phyloP scores from a whole-genome alignment of 2,888 invertebrate species.

The Lepidochrysops patricia region DNA sequence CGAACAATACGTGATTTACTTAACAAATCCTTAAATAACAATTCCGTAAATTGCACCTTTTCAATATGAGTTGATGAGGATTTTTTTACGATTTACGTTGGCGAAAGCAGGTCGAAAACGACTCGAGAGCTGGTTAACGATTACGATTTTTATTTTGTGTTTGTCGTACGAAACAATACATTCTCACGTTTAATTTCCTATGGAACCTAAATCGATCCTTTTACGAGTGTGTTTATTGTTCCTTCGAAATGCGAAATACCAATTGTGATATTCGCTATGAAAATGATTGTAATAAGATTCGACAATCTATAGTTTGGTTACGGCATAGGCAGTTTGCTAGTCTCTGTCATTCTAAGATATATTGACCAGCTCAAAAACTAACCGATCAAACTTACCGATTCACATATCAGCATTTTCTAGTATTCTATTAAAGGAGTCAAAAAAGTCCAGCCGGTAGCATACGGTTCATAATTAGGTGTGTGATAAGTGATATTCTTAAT shows the following conservation, averaged over 20 bases:
- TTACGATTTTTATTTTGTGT: conserved; percentile 64
- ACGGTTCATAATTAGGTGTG: too few species aligned
- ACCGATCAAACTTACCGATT: too few species aligned
- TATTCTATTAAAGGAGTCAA: too few species aligned
- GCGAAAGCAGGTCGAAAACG: conserved; percentile 69
- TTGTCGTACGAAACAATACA: conserved; percentile 70
- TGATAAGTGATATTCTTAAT: too few species aligned
- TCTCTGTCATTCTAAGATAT: too few species aligned
- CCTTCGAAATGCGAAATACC: conserved; percentile 59
- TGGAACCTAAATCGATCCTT: conserved; percentile 67
- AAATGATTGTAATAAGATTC: conserved; percentile 16
- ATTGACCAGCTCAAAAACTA: too few species aligned
- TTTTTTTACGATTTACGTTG: conserved; percentile 68
- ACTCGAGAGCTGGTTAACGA: conserved; percentile 67
- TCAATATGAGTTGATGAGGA: conserved; percentile 58
- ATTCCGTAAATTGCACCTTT: conserved; percentile 31
- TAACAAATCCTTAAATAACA: conserved; percentile 13
- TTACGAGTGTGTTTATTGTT: conserved; percentile 73
- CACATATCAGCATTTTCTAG: too few species aligned
- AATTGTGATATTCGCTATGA: conserved; percentile 35
- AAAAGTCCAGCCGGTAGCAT: too few species aligned
- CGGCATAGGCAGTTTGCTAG: too few species aligned
- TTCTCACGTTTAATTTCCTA: conserved; percentile 75
- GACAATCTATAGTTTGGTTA: conserved; percentile 8
- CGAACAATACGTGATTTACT: conserved; percentile 7